Evolutionary conservation across 2,113 vertebrate species (phyloP), one percentile per base, ranked within the genome.

Genomic region (Ailurus styani): DNA sequence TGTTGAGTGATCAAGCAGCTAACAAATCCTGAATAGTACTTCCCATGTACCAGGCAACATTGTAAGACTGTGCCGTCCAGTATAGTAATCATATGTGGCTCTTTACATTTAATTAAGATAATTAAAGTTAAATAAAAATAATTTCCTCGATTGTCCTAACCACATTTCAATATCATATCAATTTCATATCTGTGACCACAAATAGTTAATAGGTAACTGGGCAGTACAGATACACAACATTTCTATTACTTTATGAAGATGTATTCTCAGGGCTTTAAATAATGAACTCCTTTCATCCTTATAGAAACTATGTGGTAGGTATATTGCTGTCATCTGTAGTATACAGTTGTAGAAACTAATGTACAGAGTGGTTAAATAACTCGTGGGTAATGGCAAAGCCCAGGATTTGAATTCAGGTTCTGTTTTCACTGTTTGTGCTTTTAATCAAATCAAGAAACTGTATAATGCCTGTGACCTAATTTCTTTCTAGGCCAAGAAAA

Each of bases 131-230:
- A 93, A 78, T 68, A 81, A 94, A 57, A 72, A 34, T 55, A 72
- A 52, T 89, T 96, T 60, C 3, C 25, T 94, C 27, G 37, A 9
- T 92, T 96, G 50, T 3, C 64, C 15, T 72, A 25, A 47, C 81
- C 54, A 47, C 64, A 64, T 92, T 96, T 94, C 40, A 94, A 55
- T 37, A n/a, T n/a, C n/a, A n/a, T n/a, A n/a, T n/a, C n/a, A n/a
- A n/a, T n/a, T n/a, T n/a, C n/a, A n/a, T n/a, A n/a, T 77, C 25
- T 62, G 7, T 81, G 83, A 90, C 34, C 31, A 91, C 11, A 84
- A 31, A 40, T 81, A 47, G 50, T 95, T 90, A 95, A 31, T 87
- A n/a, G 66, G 8, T 90, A 95, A 91, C 45, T 96, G 18, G n/a
- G 82, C 62, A 90, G 15, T 82, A 40, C 6, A 86, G 34, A 55